A percentile compares a stretch with the other conserved stretches of the same genome.
These are phyloP conservation scores for Cataglyphis cursor DNA, from an alignment of 2,888 invertebrate species.

Conservation along the genomic window DNA sequence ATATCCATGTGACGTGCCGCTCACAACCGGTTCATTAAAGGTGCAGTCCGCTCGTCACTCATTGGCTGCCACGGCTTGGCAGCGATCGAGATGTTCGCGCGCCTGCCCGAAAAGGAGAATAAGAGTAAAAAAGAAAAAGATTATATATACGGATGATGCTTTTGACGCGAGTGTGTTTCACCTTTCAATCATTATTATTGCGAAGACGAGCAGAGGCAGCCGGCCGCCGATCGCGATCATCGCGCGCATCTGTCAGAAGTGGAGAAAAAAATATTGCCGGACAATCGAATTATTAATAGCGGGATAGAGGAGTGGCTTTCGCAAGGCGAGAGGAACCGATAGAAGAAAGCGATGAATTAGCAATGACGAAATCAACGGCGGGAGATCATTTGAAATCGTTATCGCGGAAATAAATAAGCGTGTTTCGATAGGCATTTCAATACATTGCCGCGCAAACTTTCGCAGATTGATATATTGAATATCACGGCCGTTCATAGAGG, in stretches of 20 bases:
- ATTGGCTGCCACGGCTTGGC: conserved; percentile 72
- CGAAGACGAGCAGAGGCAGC: conserved; percentile 30
- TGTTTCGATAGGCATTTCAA: not conserved
- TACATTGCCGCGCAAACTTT: conserved; percentile 11
- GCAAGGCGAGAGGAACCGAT: conserved; percentile 4
- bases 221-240: conserved; percentile 20
- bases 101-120: conserved; percentile 30
- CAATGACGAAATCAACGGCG: conserved; percentile 1
- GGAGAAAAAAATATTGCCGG: conserved; percentile 61
- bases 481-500: not conserved
- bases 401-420: conserved; percentile 16
- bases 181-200: conserved; percentile 73
- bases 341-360: conserved; percentile 11
- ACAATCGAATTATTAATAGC: conserved; percentile 67
- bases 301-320: conserved; percentile 10
- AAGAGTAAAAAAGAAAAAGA: conserved; percentile 18
- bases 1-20: conserved; percentile 75
- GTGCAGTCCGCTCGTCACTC: conserved; percentile 75
- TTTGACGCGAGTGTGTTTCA: conserved; percentile 70
- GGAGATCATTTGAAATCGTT: not conserved
- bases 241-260: conserved; percentile 24
- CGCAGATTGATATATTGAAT: conserved; percentile 12
- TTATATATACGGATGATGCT: conserved; percentile 47
- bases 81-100: conserved; percentile 65
- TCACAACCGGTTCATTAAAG: conserved; percentile 79